These are phyloP conservation scores for Myiagra hebetior DNA, from an alignment of 2,113 vertebrate genomes.

Conservation along the genomic window DNA sequence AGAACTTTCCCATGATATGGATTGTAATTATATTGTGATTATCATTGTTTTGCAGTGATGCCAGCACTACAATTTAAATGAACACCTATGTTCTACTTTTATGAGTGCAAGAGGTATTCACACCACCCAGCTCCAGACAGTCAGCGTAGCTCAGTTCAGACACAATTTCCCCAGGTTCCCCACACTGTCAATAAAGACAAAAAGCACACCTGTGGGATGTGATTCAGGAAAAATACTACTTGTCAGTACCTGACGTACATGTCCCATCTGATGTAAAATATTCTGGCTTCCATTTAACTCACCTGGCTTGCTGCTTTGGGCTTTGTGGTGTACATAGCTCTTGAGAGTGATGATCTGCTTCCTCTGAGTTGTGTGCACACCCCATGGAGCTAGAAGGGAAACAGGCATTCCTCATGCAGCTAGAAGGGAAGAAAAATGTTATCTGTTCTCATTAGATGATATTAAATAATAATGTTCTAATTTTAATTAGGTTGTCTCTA, in stretches of 20 bases:
- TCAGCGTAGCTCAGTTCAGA: neutral
- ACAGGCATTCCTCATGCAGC: neutral
- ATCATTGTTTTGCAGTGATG: neutral
- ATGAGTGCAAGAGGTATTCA: neutral
- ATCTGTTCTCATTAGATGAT: neutral
- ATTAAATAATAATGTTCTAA: constrained; percentile 33
- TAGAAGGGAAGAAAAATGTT: neutral
- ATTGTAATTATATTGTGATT: neutral
- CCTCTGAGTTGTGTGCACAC: neutral
- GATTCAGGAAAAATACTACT: neutral
- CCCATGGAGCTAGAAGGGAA: accelerated
- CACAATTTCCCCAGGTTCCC: neutral
- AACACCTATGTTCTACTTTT: neutral
- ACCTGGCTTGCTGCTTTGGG: neutral
- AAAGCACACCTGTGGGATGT: neutral
- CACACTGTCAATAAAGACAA: neutral
- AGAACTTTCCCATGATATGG: neutral
- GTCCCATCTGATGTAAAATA: neutral
- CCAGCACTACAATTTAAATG: neutral
- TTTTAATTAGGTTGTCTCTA: constrained; percentile 18
- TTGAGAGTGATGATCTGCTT: accelerated
- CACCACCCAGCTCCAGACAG: neutral
- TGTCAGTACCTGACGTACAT: neutral
- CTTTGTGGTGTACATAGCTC: accelerated
- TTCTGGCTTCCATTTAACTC: neutral